Conservation (phyloP, 2,888 invertebrate genomes). For the Aradus depressus region DNA sequence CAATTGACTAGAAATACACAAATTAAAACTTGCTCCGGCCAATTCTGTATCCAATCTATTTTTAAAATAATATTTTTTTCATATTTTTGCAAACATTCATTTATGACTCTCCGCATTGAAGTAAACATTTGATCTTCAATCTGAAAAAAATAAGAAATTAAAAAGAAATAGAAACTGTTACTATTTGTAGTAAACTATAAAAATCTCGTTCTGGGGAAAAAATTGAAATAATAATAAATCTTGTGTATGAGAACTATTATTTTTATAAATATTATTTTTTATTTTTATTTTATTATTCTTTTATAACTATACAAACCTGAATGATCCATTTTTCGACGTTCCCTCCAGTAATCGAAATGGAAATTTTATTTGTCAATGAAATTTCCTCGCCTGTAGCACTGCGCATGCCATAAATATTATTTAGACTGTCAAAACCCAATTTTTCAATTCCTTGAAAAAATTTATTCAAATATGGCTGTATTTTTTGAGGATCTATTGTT, state of each 20-base stretch:
- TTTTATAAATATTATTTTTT: neutral
- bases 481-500: constrained; percentile 71
- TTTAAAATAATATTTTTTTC: constrained; percentile 44
- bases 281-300: neutral
- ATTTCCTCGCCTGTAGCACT: constrained; percentile 66
- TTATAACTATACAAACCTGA: constrained; percentile 36
- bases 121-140: constrained; percentile 71
- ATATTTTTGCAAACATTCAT: constrained; percentile 46
- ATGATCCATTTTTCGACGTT: constrained; percentile 81
- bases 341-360: constrained; percentile 60
- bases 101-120: constrained; percentile 57
- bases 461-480: constrained; percentile 76
- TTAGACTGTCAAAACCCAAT: constrained; percentile 56
- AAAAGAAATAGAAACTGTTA: neutral
- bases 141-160: constrained; percentile 35
- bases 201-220: no score
- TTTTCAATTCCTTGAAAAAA: constrained; percentile 77
- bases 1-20: constrained; percentile 72
- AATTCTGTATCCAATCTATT: constrained; percentile 58
- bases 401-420: constrained; percentile 65
- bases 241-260: neutral
- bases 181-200: neutral
- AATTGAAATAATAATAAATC: neutral
- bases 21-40: constrained; percentile 75
- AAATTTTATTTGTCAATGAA: constrained; percentile 48